phyloP scores from a whole-genome alignment of 2,888 invertebrate species.

The Lampropteryx suffumata region DNA sequence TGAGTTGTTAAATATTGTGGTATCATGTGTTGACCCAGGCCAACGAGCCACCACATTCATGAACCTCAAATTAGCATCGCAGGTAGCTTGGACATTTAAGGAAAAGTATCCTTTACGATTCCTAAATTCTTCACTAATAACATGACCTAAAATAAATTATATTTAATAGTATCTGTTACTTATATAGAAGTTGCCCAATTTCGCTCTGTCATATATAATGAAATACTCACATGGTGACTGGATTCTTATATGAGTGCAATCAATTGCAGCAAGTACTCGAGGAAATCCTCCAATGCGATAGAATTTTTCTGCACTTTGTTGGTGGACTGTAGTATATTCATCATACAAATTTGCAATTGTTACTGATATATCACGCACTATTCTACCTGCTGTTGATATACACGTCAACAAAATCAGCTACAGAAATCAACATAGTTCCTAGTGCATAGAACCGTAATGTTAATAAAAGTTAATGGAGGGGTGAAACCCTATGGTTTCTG shows the following conservation, averaged over 20 bases:
- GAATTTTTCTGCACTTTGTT: slow-evolving; percentile 25
- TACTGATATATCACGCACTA: slow-evolving; percentile 29
- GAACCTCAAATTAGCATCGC: slow-evolving; percentile 23
- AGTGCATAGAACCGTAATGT: slow-evolving; percentile 39
- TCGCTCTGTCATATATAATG: too few species aligned
- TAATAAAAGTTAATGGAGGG: slow-evolving; percentile 34
- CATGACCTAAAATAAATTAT: too few species aligned
- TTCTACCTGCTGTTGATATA: slow-evolving; percentile 35
- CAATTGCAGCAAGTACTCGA: slow-evolving; percentile 35
- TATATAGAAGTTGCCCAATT: not conserved
- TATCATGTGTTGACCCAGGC: slow-evolving; percentile 28
- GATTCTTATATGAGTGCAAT: slow-evolving; percentile 25
- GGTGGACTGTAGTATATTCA: slow-evolving; percentile 30
- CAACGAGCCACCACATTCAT: slow-evolving; percentile 25
- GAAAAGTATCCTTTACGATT: not conserved
- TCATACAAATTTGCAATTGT: slow-evolving; percentile 32
- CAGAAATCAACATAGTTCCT: slow-evolving; percentile 34
- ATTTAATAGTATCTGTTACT: not conserved
- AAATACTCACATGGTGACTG: slow-evolving; percentile 36
- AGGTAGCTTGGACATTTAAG: slow-evolving; percentile 24
- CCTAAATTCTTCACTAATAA: not conserved
- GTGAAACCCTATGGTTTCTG: slow-evolving; percentile 31
- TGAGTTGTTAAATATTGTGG: slow-evolving; percentile 31
- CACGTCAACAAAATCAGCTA: slow-evolving; percentile 39
- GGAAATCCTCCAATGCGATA: slow-evolving; percentile 32